These are phyloP conservation scores for Enteromius trimaculatus DNA, from an alignment of 2,797 vertebrate species.

Conservation along the genomic window DNA sequence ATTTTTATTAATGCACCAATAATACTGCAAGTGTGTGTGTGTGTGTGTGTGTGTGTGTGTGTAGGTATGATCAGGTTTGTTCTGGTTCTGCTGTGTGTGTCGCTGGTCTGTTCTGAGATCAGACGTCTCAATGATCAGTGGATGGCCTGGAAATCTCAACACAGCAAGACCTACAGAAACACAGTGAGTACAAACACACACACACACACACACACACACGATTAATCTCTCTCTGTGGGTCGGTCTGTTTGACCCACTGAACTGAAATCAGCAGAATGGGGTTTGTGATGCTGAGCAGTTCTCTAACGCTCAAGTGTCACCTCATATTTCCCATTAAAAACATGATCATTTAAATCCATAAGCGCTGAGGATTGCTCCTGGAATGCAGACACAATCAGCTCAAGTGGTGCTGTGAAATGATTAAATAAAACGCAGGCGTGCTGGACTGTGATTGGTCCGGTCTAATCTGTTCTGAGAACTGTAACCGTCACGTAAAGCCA, in stretches of 20 bases:
- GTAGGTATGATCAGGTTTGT: not conserved
- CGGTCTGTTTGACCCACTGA: not conserved
- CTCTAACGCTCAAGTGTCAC: not conserved
- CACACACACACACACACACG: not conserved
- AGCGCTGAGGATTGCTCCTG: too few species aligned
- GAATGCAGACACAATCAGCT: not conserved
- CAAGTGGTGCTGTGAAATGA: not conserved
- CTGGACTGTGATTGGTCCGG: not conserved
- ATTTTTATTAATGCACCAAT: not conserved
- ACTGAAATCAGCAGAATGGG: not conserved
- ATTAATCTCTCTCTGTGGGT: not conserved
- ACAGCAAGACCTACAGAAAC: slow-evolving; percentile 42
- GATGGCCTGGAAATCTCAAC: slow-evolving; percentile 45
- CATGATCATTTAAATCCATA: not conserved
- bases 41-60: slow-evolving; percentile 13
- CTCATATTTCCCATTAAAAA: not conserved
- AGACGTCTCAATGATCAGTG: slow-evolving; percentile 7
- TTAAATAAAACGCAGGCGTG: not conserved
- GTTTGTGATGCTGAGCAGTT: not conserved
- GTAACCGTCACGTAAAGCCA: not conserved
- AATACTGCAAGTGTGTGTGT: not conserved
- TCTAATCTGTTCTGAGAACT: slow-evolving; percentile 7
- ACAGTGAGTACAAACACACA: slow-evolving; percentile 27
- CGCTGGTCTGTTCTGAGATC: slow-evolving; percentile 19
- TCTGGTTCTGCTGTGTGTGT: slow-evolving; percentile 33